Evolutionary conservation across 2,113 vertebrate species (phyloP), one percentile per base, ranked within the genome.

Genomic region (Pithys albifrons): DNA sequence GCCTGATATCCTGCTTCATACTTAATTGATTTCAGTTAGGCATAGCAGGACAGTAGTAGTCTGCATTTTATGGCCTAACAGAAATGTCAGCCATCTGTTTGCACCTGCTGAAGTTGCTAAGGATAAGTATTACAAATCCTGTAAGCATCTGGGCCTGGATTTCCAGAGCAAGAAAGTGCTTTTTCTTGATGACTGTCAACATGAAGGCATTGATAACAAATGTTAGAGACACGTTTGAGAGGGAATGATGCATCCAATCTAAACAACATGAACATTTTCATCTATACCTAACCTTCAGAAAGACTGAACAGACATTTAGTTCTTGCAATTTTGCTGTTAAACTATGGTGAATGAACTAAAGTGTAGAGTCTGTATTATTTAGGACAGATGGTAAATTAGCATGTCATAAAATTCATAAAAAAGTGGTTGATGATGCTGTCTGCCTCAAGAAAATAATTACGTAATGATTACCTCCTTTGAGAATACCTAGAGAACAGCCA

Each of bases 331-430:
- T 93, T 93, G 67, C 91, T 96, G 55, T 95, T 90, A 97, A 96
- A 91, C 51, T 72, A 78, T 95, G 92, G 95, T 92, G 88, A 88
- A 96, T 95, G 93, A 98, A 95, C 89, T 96, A 95, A 97, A 97
- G 85, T 91, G 72, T 67, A 65, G 73, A 95, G 65, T 48, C 78
- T 90, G 12, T 93, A 87, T 80, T 94, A 91, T 84, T 94, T 87
- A 85, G 94, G 97, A 98, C 98, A 98, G 98, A 98, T 98, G 97
- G 98, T 86, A 98, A 98, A 98, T 98, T 98, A 98, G 89, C 96
- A 97, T 98, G 97, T 93, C 97, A 98, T 98, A 98, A 98, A 98
- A 98, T 96, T 96, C 89, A 90, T 96, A 82, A 97, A 97, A 97
- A 96, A 97, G 86, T 94, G 88, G 93, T 94, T 95, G 88, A 92